Evolutionary conservation across 2,888 invertebrate genomes (phyloP).

Genomic region (Chirona hameri): DNA sequence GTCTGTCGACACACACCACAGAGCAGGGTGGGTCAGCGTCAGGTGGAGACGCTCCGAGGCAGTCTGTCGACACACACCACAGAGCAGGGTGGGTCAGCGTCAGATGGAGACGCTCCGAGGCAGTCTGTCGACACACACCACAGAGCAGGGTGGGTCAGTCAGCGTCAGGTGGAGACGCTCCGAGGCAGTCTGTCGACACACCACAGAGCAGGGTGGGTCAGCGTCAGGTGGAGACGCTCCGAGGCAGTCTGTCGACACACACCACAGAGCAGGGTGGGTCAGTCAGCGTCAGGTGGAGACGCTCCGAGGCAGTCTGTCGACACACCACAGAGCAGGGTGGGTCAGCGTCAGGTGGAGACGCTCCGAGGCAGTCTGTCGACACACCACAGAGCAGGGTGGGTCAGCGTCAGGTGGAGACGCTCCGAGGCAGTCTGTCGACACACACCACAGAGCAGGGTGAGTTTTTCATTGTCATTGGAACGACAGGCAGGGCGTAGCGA

Average conservation of each 20-base stretch:
- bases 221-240: conserved; percentile 38
- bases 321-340: no score
- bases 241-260: conserved; percentile 33
- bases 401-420: conserved; percentile 38
- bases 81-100: conserved; percentile 36
- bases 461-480: no score
- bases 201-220: conserved; percentile 33
- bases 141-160: conserved; percentile 32
- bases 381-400: conserved; percentile 3
- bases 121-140: conserved; percentile 31
- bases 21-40: conserved; percentile 36
- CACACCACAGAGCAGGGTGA: no score
- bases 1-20: conserved; percentile 30
- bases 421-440: conserved; percentile 34
- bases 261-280: no score
- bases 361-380: conserved; percentile 35
- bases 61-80: conserved; percentile 30
- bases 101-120: conserved; percentile 37
- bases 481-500: no score
- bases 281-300: conserved; percentile 38
- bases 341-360: conserved; percentile 39
- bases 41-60: conserved; percentile 37
- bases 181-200: conserved; percentile 32
- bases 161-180: conserved; percentile 39
- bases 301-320: conserved; percentile 35